Base-by-base conservation (phyloP, 2,113 vertebrate genomes). In the Halcyon malimbica region DNA sequence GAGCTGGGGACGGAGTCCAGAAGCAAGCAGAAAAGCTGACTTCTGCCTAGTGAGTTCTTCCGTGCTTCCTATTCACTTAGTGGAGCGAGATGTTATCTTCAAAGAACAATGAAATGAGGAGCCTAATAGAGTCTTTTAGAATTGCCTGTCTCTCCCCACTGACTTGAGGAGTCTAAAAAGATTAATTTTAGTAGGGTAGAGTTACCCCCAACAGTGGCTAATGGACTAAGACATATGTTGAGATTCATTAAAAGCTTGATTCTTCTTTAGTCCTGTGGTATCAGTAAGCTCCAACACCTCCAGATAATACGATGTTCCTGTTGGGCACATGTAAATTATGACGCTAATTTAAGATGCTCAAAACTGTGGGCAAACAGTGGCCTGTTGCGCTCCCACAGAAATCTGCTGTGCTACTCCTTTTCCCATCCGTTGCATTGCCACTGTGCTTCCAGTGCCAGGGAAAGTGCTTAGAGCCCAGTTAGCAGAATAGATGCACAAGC, bases 141-240 rank as follows among this genome's bases (percentile, higher is more conserved):
- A 56, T n/a, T 0, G 0, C 53, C 23, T 69, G 5, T 25, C 18
- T 80, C 25, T 56, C 50, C 54, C 13, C 21, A 11, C 0, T 28
- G 24, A 62, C 44, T 44, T 33, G 6, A 42, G 6, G 24, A 39
- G 6, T 3, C 26, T 33, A 59, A 44, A 87, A 81, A 31, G 16
- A 50, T 74, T 46, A 16, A 53, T 78, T 93, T 78, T 87, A 35
- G 24, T 25, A n/a, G 9, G 21, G 8, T 26, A 77, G 33, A 53
- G 37, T 35, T 51, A 13, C 46, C 16, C 17, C 69, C 64, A 70
- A 13, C 6, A 48, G 65, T 26, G 25, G 19, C 28, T 82, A 63
- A 91, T 54, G 28, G 31, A 46, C 65, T 20, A 64, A 82, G 46
- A 14, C 48, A 44, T 51, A 48, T 28, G 23, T 24, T 82, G 48